Base-by-base conservation (phyloP, 2,113 vertebrate species). In the Mola mola region DNA sequence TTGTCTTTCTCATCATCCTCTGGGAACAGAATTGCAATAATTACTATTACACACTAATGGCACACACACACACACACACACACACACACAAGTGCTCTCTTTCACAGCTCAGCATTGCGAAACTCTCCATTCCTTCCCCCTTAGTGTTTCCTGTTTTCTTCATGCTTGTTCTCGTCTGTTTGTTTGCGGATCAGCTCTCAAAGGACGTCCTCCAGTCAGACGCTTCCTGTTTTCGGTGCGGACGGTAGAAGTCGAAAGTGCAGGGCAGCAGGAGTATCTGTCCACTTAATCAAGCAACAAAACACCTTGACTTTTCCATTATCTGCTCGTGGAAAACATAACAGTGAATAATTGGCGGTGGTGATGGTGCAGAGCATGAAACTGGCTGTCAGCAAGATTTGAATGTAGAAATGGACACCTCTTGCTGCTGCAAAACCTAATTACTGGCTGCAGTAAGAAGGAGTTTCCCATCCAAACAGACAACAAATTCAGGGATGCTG, bases 191-290 rank as follows among this genome's bases (percentile, higher is more conserved):
- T 65, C 73, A 1, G 48, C 79, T 88, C 88, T 92, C 46, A 52
- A 4, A 83, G 88, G 88, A 90, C 79, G 69, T 63, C 71, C 43
- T 66, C 25, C 66, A 63, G 76, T 61, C 52, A 59, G 81, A 70
- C 52, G 62, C 87, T 90, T 94, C 92, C 90, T 93, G 87, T 92
- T 92, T 93, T 90, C 83, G 86, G 89, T 78, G 12, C 7, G 19
- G 84, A 75, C 79, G 42, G 2, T 53, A 55, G 49, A 28, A 58
- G 60, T 36, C 17, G 19, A 74, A 56, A 65, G 73, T 69, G 69
- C 60, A 66, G 9, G 8, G 9, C 36, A 36, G 42, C 22, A 26
- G 24, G 17, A 36, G 37, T 53, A 19, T 60, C 26, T 66, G 52
- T 49, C 46, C n/a, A 9, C 24, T 46, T 6, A 1, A 17, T 29